These are phyloP conservation scores for Prionace glauca DNA, from an alignment of 2,797 vertebrate species.

Conservation along the genomic window DNA sequence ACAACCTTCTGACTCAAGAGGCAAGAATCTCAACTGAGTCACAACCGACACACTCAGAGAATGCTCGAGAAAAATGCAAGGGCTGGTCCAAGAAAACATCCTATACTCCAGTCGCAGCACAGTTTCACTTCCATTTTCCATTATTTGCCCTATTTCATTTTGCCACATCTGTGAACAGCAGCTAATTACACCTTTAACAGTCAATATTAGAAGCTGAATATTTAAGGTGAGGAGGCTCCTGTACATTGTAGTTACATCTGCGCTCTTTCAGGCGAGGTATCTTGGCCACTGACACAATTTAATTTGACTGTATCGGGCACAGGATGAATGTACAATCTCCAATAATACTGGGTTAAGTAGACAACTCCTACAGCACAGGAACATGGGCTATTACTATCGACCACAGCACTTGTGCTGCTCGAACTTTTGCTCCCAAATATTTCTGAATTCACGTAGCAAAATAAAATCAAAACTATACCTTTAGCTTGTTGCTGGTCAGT, in stretches of 20 bases:
- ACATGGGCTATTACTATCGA: not conserved
- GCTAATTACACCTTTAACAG: not conserved
- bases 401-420: not conserved
- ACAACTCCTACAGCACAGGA: not conserved
- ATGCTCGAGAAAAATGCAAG: too few relatives aligned
- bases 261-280: not conserved
- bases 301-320: not conserved
- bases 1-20: not conserved
- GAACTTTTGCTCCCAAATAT: not conserved
- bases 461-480: not conserved
- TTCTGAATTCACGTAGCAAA: not conserved
- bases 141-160: not conserved
- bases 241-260: not conserved
- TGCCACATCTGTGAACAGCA: not conserved
- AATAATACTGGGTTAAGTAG: not conserved
- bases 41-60: not conserved
- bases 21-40: not conserved
- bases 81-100: not conserved
- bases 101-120: not conserved
- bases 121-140: not conserved
- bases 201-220: not conserved
- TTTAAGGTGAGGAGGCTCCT: not conserved
- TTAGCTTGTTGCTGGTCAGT: not conserved
- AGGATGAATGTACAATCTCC: not conserved
- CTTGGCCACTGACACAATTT: not conserved